Percentiles rank a stretch among this genome's conserved stretches.
These are phyloP conservation scores for Ashinkailepas kermadecensis DNA, from an alignment of 2,888 invertebrate genomes.

Conservation along the genomic window DNA sequence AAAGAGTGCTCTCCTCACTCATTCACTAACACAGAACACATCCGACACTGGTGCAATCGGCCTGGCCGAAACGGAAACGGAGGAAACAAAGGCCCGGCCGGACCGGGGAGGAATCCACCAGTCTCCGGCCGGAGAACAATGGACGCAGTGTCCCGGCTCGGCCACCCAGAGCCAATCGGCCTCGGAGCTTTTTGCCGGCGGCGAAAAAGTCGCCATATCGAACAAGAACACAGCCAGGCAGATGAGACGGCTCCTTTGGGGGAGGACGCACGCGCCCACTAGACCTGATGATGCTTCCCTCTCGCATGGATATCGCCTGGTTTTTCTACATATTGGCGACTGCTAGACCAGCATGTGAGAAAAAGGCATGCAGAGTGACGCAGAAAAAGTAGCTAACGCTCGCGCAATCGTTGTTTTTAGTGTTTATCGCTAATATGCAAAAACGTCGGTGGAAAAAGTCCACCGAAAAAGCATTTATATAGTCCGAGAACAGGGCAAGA, in stretches of 20 bases:
- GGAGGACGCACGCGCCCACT: not conserved
- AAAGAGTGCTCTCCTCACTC: no score
- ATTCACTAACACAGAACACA: no score
- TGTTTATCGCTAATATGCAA: not conserved
- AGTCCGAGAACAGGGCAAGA: not conserved
- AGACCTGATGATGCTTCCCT: not conserved
- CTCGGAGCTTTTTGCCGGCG: not conserved
- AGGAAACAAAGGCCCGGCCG: not conserved
- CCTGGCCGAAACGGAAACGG: not conserved
- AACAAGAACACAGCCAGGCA: not conserved
- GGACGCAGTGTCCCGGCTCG: no score
- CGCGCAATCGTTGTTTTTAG: not conserved
- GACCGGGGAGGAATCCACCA: no score
- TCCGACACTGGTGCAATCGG: not conserved
- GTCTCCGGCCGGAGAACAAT: no score
- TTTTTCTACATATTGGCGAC: not conserved
- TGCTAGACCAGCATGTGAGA: not conserved
- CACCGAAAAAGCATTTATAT: not conserved
- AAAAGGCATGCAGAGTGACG: not conserved
- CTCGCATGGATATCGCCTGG: not conserved
- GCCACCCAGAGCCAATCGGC: no score
- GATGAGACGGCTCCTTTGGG: not conserved
- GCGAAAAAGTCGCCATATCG: not conserved
- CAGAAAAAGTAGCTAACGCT: not conserved
- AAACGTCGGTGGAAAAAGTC: not conserved